phyloP scores from a whole-genome alignment of 2,113 vertebrate species.

The Albula goreensis region DNA sequence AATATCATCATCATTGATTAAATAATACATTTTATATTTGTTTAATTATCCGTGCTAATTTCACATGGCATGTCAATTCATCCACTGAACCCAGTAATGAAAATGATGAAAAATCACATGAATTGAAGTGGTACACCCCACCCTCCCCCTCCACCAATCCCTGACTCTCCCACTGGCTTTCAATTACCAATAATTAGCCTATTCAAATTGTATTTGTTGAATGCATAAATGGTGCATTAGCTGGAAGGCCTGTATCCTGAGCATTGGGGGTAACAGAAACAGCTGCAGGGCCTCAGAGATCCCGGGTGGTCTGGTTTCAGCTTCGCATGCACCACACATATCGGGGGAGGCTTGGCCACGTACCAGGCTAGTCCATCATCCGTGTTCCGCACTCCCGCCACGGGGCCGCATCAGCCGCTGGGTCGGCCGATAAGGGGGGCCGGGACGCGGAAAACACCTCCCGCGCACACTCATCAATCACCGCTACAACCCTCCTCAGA shows the following conservation, averaged over 20 bases:
- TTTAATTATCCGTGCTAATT: too few relatives aligned
- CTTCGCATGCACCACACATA: conserved; percentile 21
- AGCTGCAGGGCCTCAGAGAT: conserved; percentile 22
- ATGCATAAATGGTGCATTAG: conserved; percentile 15
- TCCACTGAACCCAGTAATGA: background rate
- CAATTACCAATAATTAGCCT: conserved; percentile 41
- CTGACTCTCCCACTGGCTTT: conserved; percentile 10
- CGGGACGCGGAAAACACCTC: conserved; percentile 13
- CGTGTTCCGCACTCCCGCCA: background rate
- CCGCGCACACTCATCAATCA: conserved; percentile 26
- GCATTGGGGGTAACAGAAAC: conserved; percentile 26
- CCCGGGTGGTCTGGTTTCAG: conserved; percentile 24
- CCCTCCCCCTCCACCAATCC: background rate
- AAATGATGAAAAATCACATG: conserved; percentile 2
- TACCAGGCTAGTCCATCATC: conserved; percentile 32
- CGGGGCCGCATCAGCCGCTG: conserved; percentile 5
- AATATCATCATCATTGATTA: too few relatives aligned
- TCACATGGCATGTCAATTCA: background rate
- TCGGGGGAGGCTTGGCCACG: conserved; percentile 11
- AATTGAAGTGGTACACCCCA: background rate
- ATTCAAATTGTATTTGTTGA: conserved; percentile 35
- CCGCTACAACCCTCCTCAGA: conserved; percentile 7
- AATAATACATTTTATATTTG: too few relatives aligned
- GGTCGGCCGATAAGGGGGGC: conserved; percentile 13
- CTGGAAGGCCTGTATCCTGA: conserved; percentile 14